Evolutionary conservation across 37 sponge, comb jelly and placozoan species (phyloP), one percentile per base, ranked within the genome.

Genomic region (Beroe ovata): DNA sequence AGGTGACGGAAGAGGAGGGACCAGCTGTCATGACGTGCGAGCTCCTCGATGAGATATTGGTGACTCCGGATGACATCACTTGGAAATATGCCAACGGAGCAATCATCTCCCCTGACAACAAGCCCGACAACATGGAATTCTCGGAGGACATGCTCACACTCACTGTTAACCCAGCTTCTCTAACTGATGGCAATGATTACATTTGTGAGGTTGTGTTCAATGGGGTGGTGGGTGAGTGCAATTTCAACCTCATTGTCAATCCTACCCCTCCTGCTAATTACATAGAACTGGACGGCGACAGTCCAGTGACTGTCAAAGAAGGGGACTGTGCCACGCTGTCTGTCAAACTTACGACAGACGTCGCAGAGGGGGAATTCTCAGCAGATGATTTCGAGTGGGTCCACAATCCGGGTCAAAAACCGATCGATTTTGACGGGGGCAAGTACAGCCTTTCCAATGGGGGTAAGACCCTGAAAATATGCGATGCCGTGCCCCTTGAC

Each of bases 301-400:
- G 36, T 42, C 84, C 84, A 14, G 11, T 33, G 41, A 21, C n/a
- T 2, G 84, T 77, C 14, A 39, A 32, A 35, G 38, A 36, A 29
- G 84, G 84, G n/a, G 84, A 77, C 29, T 77, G 84, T 66, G 32
- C 25, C 36, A 66, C 69, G 11, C 4, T 66, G 69, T 66, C 69
- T 25, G 69, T 66, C 54, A 47, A 47, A 47, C 11, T 47, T 6
- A 16, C 25, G 8, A 18, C 30, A 14, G 36, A 29, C 19, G 32
- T 19, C 16, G 21, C 8, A 62, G 69, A 66, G 11, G 3, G 36
- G 2, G 36, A 29, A 1, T 66, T 66, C 30, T 66, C 84, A 40
- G 84, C 41, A 4, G 54, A 41, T 4, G 84, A 77, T 54, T 42
- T 77, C 47, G 33, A 8, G 22, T 77, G 84, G 84, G 42, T 8